These are phyloP conservation scores for Sweltsa coloradensis DNA, from an alignment of 1,140 invertebrate species.

Conservation along the genomic window DNA sequence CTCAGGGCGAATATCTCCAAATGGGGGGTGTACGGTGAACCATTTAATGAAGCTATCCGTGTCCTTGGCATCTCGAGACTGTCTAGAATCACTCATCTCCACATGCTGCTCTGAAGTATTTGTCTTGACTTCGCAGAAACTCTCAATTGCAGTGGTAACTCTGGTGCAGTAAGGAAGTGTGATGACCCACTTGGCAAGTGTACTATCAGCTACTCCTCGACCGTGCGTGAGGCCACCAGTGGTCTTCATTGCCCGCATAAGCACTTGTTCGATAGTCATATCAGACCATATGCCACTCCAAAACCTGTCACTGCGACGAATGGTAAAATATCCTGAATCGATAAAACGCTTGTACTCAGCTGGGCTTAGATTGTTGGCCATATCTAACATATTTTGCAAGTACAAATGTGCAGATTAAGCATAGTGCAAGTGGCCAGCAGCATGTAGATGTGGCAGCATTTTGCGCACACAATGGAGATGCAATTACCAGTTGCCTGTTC, in stretches of 20 bases:
- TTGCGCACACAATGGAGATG: constrained; percentile 26
- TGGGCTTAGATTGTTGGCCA: constrained; percentile 23
- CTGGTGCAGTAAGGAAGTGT: constrained; percentile 21
- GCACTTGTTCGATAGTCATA: constrained; percentile 27
- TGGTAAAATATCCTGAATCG: constrained; percentile 24
- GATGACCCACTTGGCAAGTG: constrained; percentile 25
- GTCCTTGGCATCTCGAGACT: constrained; percentile 27
- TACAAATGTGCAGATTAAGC: constrained; percentile 33
- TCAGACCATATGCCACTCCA: constrained; percentile 30
- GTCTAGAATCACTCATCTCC: constrained; percentile 26
- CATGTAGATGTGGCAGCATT: constrained; percentile 34
- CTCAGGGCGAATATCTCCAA: background rate
- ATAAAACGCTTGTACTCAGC: constrained; percentile 26
- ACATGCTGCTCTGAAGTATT: constrained; percentile 30
- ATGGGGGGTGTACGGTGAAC: constrained; percentile 20
- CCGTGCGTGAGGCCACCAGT: constrained; percentile 20
- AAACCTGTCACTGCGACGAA: constrained; percentile 29
- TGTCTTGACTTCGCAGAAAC: constrained; percentile 22
- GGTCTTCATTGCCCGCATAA: constrained; percentile 28
- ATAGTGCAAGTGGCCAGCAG: constrained; percentile 30
- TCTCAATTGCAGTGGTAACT: constrained; percentile 21
- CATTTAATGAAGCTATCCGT: constrained; percentile 24
- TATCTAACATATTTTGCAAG: constrained; percentile 28
- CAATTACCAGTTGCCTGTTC: constrained; percentile 2
- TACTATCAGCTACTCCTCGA: constrained; percentile 14